Base-by-base conservation (phyloP, 2,888 invertebrate species). In the Colletes collaris region DNA sequence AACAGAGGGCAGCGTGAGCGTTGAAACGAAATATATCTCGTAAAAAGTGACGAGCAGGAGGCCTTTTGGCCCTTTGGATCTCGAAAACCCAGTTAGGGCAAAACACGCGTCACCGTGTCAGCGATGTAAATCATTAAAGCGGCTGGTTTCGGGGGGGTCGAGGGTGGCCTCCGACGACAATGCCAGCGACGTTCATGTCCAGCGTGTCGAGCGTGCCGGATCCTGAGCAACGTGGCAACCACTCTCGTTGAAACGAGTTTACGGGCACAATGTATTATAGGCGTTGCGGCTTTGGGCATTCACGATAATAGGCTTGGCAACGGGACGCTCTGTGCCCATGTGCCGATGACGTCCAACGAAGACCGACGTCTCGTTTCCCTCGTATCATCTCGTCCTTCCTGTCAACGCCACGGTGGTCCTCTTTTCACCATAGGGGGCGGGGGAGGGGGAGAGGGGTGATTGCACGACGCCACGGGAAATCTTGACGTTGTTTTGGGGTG, bases 51-150 rank as follows among this genome's bases (percentile, higher is more conserved):
- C 19, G 5, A 1, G 53, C 19, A 19, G 19, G 19, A 19, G 7
- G 16, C 16, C 16, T 16, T 16, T 16, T 11, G 19, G 1, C 19
- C 4, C 7, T 53, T 19, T 7, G 4, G 11, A 27, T 60, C 68
- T 52, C 40, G 68, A 52, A 52, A 69, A 69, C 59, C 59, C 60
- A 69, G 59, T 69, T 69, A 69, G 52, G 59, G 59, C 50, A 69
- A 69, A 69, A 69, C 68, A 69, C 50, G 68, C 68, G 68, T 69
- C 68, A 69, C 59, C 59, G 7, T 69, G 68, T 69, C 59, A 52
- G 52, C 40, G 68, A 16, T 50, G 59, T 35, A 60, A 64, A 71
- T 71, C 64, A 71, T 71, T 71, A 71, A 71, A 71, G 46, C 55
- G 49, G n/a, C 64, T 8, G 56, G 56, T 55, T 27, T 13, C 27